Base-by-base conservation (phyloP, 2,797 vertebrate species). In the Gymnocypris eckloni region DNA sequence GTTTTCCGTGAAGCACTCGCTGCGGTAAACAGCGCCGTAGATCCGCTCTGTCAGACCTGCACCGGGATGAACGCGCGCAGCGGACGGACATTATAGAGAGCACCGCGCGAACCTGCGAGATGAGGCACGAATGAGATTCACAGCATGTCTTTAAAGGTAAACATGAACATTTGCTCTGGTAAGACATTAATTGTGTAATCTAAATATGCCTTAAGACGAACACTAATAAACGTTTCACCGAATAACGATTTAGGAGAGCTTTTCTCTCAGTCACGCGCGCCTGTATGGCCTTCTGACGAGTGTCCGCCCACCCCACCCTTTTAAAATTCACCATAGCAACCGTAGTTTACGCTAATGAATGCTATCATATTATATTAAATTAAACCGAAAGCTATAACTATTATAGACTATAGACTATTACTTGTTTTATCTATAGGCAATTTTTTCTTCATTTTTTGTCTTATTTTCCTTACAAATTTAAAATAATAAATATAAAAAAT, bases 91-190 rank as follows among this genome's bases (percentile, higher is more conserved):
- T 67, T 25, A 56, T 20, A 67, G 45, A 22, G 61, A 37, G 70
- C 86, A 88, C 82, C 84, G 83, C 86, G 84, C 88, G 33, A 25
- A 79, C 87, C 90, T 28, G 87, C 88, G 89, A 83, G 86, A 95
- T 95, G 95, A 95, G 87, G 94, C 91, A 91, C 93, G 90, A 88
- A 69, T 95, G 95, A 93, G 90, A 92, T 91, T 93, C 92, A 92
- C 95, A 94, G 78, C 88, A 98, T 98, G 97, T 98, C 97, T 91
- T 97, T 98, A 93, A 99, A 98, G 98, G 98, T 98, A 96, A 97
- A 91, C 79, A 54, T 22, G 20, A 22, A 78, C 67, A 13, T n/a
- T 66, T 33, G 18, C 59, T 33, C 79, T 67, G 41, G 69, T 86
- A 71, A 79, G 37, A 64, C 37, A 15, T 64, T 37, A 52, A 43